phyloP scores from a whole-genome alignment of 2,113 vertebrate genomes.

The Coryphaenoides rupestris region DNA sequence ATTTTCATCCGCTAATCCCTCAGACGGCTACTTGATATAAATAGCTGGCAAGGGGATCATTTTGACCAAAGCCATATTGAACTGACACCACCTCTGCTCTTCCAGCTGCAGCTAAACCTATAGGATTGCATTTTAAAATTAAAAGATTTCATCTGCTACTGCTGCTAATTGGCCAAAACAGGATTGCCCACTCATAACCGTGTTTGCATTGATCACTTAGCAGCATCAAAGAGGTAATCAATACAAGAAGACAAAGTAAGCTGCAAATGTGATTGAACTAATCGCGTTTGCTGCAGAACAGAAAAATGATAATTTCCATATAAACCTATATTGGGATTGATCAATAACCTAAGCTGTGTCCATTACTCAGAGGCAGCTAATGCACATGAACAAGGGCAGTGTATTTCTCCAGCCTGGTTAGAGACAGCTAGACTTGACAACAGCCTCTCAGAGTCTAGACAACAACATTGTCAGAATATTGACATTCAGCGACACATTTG shows the following conservation, averaged over 20 bases:
- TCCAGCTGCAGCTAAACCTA: constrained; percentile 13
- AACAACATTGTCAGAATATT: too few relatives aligned
- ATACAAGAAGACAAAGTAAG: constrained; percentile 77
- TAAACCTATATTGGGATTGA: constrained; percentile 47
- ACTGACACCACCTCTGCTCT: constrained; percentile 22
- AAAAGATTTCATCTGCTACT: constrained; percentile 65
- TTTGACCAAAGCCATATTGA: background rate
- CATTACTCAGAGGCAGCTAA: constrained; percentile 38
- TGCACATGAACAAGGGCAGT: constrained; percentile 3
- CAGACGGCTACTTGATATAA: too few relatives aligned
- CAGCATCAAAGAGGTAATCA: constrained; percentile 74
- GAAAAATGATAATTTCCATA: constrained; percentile 76
- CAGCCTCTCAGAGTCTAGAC: too few relatives aligned
- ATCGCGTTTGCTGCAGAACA: constrained; percentile 82
- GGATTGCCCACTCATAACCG: constrained; percentile 81
- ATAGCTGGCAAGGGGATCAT: constrained; percentile 2
- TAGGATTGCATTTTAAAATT: constrained; percentile 44
- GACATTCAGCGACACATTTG: too few relatives aligned
- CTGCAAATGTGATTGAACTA: constrained; percentile 88
- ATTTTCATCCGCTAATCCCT: too few relatives aligned
- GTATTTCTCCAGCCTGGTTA: background rate
- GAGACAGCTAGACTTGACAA: too few relatives aligned
- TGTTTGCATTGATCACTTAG: constrained; percentile 86
- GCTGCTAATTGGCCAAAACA: constrained; percentile 79
- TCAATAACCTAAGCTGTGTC: constrained; percentile 53